These are phyloP conservation scores for Parapristionchus giblindavisi DNA, from an alignment of 2,888 invertebrate genomes.

Conservation along the genomic window DNA sequence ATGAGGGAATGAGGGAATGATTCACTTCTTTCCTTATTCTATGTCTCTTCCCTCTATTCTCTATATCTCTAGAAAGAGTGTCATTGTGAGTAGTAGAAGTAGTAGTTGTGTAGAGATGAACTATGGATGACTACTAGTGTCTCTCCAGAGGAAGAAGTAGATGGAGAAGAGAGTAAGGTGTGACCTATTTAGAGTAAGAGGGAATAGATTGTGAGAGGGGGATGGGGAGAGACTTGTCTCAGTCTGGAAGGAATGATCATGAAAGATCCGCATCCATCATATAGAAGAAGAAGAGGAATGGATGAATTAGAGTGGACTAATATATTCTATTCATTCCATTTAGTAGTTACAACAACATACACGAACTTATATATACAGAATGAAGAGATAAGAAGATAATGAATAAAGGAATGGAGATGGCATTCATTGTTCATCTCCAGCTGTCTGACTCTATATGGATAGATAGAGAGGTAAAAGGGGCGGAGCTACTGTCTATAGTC, in stretches of 20 bases:
- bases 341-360: not conserved
- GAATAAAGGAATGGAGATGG: not conserved
- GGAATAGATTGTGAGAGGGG: not conserved
- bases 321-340: too few species aligned
- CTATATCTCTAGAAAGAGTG: constrained; percentile 36
- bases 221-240: too few species aligned
- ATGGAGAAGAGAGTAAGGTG: constrained; percentile 7
- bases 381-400: not conserved
- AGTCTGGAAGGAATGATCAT: too few species aligned
- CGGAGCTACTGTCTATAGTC: constrained; percentile 6
- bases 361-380: not conserved
- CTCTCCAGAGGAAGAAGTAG: not conserved
- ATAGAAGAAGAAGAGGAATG: not conserved
- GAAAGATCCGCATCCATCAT: not conserved
- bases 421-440: not conserved
- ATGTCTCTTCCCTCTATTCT: constrained; percentile 3
- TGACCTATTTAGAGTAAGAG: constrained; percentile 30
- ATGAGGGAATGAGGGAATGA: too few species aligned
- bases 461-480: constrained; percentile 14
- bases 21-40: too few species aligned
- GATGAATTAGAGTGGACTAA: too few species aligned
- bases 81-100: too few species aligned
- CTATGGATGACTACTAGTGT: not conserved
- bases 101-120: not conserved
- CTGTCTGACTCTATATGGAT: too few species aligned